Conservation (phyloP, 1,140 invertebrate genomes). For the Zeugodacus cucurbitae region DNA sequence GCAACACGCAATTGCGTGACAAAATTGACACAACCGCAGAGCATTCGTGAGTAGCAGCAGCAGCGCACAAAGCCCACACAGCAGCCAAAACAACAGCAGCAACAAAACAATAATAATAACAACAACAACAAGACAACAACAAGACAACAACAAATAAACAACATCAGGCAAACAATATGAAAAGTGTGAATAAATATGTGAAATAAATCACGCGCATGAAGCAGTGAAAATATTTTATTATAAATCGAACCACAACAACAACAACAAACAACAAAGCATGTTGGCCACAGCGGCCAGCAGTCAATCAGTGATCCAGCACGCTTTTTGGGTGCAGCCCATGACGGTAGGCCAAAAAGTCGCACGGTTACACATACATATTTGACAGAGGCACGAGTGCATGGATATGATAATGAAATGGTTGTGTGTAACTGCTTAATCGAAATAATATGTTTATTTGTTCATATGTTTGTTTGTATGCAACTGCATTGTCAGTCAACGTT, state of each 20-base stretch:
- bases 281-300: neutral
- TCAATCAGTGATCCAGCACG: neutral
- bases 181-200: neutral
- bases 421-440: neutral
- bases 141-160: neutral
- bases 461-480: neutral
- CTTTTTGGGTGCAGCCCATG: neutral
- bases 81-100: neutral
- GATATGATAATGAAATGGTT: neutral
- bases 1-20: slow-evolving; percentile 35
- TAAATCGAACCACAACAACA: neutral
- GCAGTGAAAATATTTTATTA: slow-evolving; percentile 11
- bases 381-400: neutral
- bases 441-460: neutral
- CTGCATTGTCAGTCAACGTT: no score
- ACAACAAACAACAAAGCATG: neutral
- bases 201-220: slow-evolving; percentile 10
- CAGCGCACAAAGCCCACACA: slow-evolving; percentile 1
- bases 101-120: no score
- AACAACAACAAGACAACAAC: neutral
- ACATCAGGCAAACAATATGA: neutral
- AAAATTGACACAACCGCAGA: slow-evolving; percentile 36
- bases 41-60: slow-evolving; percentile 7
- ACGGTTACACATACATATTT: neutral
- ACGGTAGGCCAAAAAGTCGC: neutral